Evolutionary conservation across 2,113 vertebrate genomes (phyloP).

Genomic region (Carettochelys insculpta): DNA sequence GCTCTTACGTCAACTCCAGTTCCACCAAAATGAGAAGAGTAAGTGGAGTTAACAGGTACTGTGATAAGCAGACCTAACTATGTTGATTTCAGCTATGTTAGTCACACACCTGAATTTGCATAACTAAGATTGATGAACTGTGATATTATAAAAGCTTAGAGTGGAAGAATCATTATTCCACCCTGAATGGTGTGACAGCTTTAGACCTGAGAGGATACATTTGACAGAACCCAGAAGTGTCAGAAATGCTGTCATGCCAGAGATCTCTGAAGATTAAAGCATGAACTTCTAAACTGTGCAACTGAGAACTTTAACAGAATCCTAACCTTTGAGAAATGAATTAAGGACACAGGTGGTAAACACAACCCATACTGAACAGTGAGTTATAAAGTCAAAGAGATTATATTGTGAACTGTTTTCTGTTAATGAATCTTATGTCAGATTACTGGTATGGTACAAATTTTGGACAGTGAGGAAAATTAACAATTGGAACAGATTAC

Average conservation of each 20-base stretch:
- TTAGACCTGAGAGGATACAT: background rate
- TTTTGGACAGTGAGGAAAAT: background rate
- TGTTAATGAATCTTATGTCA: background rate
- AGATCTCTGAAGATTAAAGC: background rate
- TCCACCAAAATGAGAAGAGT: too few species aligned
- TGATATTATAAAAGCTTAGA: background rate
- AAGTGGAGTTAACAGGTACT: too few species aligned
- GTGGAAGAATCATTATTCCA: background rate
- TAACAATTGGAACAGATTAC: fast-evolving
- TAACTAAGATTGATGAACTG: too few species aligned
- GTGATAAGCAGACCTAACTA: too few species aligned
- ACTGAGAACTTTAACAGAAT: background rate
- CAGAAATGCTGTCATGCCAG: background rate
- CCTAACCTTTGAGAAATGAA: background rate
- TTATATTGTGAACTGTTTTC: background rate
- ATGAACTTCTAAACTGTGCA: background rate
- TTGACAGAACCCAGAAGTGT: background rate
- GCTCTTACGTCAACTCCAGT: too few species aligned
- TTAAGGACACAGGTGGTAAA: background rate
- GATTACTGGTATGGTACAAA: background rate
- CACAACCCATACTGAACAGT: background rate
- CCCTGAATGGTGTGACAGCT: background rate
- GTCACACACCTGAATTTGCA: too few species aligned
- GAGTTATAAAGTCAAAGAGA: background rate
- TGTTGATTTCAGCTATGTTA: too few species aligned